Conservation (phyloP, 2,113 vertebrate genomes). For the Megaceryle maxima region DNA sequence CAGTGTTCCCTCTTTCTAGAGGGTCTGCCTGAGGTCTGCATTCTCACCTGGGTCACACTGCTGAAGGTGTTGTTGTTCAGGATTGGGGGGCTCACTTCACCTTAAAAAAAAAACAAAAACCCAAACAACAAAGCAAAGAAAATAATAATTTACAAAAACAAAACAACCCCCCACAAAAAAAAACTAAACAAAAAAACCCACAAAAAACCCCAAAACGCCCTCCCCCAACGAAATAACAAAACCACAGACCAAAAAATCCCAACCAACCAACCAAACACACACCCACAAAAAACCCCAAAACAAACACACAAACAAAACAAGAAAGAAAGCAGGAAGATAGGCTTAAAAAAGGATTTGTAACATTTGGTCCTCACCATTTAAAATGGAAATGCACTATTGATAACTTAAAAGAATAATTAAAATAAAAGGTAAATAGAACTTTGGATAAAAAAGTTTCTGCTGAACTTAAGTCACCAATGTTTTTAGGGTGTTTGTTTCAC, state of each 20-base stretch:
- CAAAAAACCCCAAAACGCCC: no score
- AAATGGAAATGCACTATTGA: background rate
- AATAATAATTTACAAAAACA: no score
- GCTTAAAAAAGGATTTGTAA: background rate
- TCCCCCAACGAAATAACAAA: no score
- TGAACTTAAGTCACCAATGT: background rate
- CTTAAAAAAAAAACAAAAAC: background rate
- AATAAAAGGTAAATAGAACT: background rate
- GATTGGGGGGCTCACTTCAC: background rate
- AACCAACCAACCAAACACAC: background rate
- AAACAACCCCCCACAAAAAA: no score
- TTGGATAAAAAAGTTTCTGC: background rate
- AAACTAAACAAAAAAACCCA: no score
- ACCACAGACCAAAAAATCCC: no score
- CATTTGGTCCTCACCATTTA: background rate
- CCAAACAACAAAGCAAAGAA: no score
- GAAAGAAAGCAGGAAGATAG: background rate
- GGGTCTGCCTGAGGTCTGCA: background rate
- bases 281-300: no score
- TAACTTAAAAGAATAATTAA: background rate
- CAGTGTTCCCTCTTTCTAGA: background rate
- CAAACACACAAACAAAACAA: background rate
- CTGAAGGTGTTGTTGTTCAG: background rate
- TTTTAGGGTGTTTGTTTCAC: slow-evolving; percentile 15
- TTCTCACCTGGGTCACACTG: background rate